phyloP scores from a whole-genome alignment of 2,888 invertebrate species.

The Drosophila seclusa region DNA sequence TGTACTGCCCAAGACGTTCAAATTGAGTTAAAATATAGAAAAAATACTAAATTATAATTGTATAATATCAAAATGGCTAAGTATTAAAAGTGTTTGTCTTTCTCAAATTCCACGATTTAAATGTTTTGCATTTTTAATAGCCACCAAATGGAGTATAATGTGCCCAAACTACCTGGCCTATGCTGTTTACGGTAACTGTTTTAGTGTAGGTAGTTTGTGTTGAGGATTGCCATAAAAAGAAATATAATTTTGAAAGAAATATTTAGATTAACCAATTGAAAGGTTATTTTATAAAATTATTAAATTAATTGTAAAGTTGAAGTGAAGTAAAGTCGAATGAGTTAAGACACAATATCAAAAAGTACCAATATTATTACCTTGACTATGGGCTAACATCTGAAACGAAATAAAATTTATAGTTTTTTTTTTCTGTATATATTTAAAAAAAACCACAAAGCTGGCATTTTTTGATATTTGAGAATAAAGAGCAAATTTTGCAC shows the following conservation, averaged over 20 bases:
- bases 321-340: not conserved
- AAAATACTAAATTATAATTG: conserved; percentile 11
- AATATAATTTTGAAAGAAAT: conserved; percentile 39
- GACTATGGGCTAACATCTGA: conserved; percentile 74
- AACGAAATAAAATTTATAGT: conserved; percentile 57
- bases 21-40: not conserved
- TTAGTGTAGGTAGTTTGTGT: conserved; percentile 33
- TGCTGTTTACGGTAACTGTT: conserved; percentile 78
- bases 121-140: conserved; percentile 39
- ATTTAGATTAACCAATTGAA: conserved; percentile 17
- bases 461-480: conserved; percentile 47
- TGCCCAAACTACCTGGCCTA: conserved; percentile 82
- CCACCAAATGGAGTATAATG: conserved; percentile 76
- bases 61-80: conserved; percentile 62
- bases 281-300: not conserved
- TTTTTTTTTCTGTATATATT: conserved; percentile 4
- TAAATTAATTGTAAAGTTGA: not conserved
- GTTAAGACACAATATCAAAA: conserved; percentile 47
- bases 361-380: conserved; percentile 50
- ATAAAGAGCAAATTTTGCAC: not conserved
- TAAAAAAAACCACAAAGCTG: not conserved
- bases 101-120: not conserved
- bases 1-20: not conserved
- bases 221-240: conserved; percentile 51
- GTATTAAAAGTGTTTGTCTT: conserved; percentile 29